Base-by-base conservation (phyloP, 2,113 vertebrate species). In the Trematomus loennbergii region DNA sequence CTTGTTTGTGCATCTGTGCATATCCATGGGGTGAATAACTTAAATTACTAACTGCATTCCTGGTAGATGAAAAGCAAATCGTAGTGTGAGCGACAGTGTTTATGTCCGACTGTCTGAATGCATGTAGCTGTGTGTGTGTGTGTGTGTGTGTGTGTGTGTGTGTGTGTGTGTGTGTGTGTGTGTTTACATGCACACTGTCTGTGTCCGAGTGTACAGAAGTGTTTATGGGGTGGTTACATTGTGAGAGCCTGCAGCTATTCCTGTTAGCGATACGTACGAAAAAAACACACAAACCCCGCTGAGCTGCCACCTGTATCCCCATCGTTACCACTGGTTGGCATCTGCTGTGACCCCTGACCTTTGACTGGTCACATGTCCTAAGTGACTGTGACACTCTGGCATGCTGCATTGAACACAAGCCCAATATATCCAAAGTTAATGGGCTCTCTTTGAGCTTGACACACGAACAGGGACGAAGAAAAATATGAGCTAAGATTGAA, bases 141-240 rank as follows among this genome's bases (percentile, higher is more conserved):
- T n/a, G 12, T 72, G 50, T 63, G 60, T 71, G 48, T 54, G 72
- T 70, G 6, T 55, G 36, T 40, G 6, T 20, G 53, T 63, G 49
- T 20, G 12, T 68, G 61, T 59, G 52, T 70, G 53, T 53, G 69
- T 66, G 46, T 22, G 11, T 72, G 50, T 63, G 60, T 71, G 48
- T 54, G 72, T 70, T 6, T 55, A 50, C 4, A 0, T 53, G 22
- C 16, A 17, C 13, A 1, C 70, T 68, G 64, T 45, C 70, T 59
- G 58, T 36, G 65, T 78, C 59, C 12, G 8, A 66, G 62, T 6
- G 40, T 16, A 58, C 62, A n/a, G 16, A 67, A 65, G 88, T 93
- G 93, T 94, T 94, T 92, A 90, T 84, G 81, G 85, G 87, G 68
- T 92, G 88, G 84, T 86, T 92, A 90, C 90, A 82, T 75, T 90